Evolutionary conservation across 2,888 invertebrate species (phyloP), one percentile per base, ranked within the genome.

Genomic region (Cryptus viduatorius): DNA sequence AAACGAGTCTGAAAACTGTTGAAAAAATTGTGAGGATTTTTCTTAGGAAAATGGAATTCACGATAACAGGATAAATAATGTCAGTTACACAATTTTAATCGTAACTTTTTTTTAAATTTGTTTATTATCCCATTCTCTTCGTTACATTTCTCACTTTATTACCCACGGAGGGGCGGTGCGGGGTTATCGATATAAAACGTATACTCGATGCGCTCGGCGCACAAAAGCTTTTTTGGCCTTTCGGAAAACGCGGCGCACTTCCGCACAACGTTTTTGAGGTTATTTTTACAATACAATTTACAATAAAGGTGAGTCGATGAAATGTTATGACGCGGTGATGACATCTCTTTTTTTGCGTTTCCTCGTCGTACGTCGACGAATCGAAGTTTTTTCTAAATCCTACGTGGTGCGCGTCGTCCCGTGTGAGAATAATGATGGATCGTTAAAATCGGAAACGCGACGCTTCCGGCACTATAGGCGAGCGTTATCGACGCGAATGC

Each of bases 401-500:
- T 24, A 24, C 24, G 24, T 24, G 24, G 10, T 19, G 56, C 10
- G 16, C 56, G 19, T 56, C 19, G 10, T 24, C 2, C 19, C 10
- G 24, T 10, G 12, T 19, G 56, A 24, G 8, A 56, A 56, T 56
- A 56, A 56, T 56, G 24, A 56, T 56, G 19, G 16, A 19, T 24
- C 56, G 56, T 24, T 56, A 56, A 59, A 59, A 24, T 14, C 29
- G 59, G 24, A 56, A 56, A 31, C 14, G 14, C 59, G 31, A 59
- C 68, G 48, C 67, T 50, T 61, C 50, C 50, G 42, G 14, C 31
- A 14, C 29, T 19, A 19, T 73, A 76, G 37, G 61, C 76, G 24
- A 19, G 73, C 16, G 12, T 24, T 37, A 8, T 37, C 37, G 37
- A 37, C 59, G 59, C 46, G 50, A 44, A 46, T 50, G 72, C 84